Evolutionary conservation across 1,140 invertebrate species (phyloP).

Genomic region (Drosophila orosa): DNA sequence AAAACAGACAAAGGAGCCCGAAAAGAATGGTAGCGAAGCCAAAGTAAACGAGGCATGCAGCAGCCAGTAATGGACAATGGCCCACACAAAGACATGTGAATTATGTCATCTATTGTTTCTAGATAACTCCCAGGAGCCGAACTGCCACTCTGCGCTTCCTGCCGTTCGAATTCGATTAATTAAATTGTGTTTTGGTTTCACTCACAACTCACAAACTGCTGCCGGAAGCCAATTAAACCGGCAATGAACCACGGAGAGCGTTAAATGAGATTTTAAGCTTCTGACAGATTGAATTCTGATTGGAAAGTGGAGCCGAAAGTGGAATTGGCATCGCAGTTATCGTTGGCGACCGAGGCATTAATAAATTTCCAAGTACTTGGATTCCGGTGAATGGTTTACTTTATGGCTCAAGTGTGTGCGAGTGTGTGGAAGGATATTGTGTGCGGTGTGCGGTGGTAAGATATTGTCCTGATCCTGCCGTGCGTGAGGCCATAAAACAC

Average conservation of each 20-base stretch:
- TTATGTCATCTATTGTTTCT: conserved; percentile 50
- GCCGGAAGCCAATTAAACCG: conserved; percentile 56
- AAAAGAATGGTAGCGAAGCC: conserved; percentile 52
- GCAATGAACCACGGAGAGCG: conserved; percentile 48
- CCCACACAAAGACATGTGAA: conserved; percentile 42
- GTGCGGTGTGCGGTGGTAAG: conserved; percentile 53
- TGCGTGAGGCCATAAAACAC: conserved; percentile 78
- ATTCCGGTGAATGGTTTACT: conserved; percentile 64
- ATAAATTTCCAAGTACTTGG: conserved; percentile 75
- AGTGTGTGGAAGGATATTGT: conserved; percentile 7
- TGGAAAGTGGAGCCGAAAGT: conserved; percentile 30
- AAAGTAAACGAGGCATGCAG: conserved; percentile 63
- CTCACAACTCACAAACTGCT: conserved; percentile 22
- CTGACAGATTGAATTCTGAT: conserved; percentile 46
- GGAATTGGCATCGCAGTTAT: conserved; percentile 39
- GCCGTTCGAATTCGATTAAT: conserved; percentile 59
- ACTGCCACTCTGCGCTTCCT: conserved; percentile 11
- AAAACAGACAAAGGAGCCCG: conserved; percentile 27
- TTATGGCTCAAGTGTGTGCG: conserved; percentile 62
- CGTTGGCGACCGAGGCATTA: conserved; percentile 49
- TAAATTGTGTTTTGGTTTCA: conserved; percentile 58
- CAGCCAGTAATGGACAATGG: conserved; percentile 41
- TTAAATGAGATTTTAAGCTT: conserved; percentile 58
- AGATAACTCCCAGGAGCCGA: conserved; percentile 42
- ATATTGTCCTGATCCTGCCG: conserved; percentile 79